Percentiles rank a stretch among this genome's conserved stretches.
Evolutionary conservation across 2,113 vertebrate genomes (phyloP).

Genomic region (Entomyzon cyanotis): DNA sequence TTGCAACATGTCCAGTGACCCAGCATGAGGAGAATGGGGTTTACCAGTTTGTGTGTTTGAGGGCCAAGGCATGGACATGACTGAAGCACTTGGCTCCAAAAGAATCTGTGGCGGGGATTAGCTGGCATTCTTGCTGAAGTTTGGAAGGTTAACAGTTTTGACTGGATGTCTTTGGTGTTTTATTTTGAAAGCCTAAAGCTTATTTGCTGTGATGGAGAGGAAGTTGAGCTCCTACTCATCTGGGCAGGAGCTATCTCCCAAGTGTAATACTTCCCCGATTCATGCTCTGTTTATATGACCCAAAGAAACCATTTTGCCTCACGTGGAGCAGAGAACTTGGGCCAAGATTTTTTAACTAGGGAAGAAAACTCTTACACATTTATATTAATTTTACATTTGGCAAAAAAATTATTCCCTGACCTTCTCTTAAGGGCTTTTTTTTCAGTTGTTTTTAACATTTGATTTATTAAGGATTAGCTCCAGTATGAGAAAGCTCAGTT

Average conservation of each 20-base stretch:
- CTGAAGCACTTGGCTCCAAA: background rate
- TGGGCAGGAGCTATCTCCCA: background rate
- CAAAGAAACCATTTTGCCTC: slow-evolving; percentile 7
- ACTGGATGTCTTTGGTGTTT: background rate
- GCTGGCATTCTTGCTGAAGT: background rate
- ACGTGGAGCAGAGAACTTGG: background rate
- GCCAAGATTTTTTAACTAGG: background rate
- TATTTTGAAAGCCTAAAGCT: background rate
- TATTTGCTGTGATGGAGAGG: background rate
- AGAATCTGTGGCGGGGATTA: background rate
- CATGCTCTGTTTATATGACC: background rate
- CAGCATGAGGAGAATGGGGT: background rate
- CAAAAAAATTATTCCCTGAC: background rate
- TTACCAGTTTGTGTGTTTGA: background rate
- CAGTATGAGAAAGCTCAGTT: slow-evolving; percentile 26
- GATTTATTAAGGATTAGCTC: slow-evolving; percentile 52
- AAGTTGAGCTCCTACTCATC: background rate
- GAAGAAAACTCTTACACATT: background rate
- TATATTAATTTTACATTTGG: slow-evolving; percentile 25
- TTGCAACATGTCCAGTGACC: background rate
- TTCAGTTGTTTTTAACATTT: slow-evolving; percentile 31
- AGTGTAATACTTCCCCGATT: background rate
- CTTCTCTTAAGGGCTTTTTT: slow-evolving; percentile 13
- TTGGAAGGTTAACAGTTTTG: background rate
- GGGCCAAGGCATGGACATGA: background rate